Conservation (phyloP, 2,888 invertebrate species). For the Polymixis flavicincta region DNA sequence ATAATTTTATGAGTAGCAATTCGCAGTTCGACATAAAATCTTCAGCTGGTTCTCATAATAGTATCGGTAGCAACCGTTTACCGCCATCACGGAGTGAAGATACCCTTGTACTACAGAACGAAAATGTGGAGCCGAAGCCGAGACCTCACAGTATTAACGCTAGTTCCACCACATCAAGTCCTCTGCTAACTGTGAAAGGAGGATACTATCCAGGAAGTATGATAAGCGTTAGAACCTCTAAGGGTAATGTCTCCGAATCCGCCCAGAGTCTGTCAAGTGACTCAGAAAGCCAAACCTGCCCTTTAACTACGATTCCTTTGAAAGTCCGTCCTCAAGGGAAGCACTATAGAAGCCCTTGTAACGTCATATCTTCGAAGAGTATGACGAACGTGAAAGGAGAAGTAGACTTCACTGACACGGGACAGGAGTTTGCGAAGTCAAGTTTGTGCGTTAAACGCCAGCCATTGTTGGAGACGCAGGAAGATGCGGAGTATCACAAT, state of each 20-base stretch:
- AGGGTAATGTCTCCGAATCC: constrained; percentile 91
- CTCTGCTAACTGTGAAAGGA: constrained; percentile 91
- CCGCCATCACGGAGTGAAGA: constrained; percentile 96
- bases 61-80: constrained; percentile 88
- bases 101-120: constrained; percentile 90
- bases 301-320: constrained; percentile 88
- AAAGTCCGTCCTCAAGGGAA: constrained; percentile 89
- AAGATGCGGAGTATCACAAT: constrained; percentile 87
- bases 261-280: constrained; percentile 92
- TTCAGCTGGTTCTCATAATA: constrained; percentile 80
- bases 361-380: constrained; percentile 91
- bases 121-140: constrained; percentile 85
- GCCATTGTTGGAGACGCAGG: constrained; percentile 85
- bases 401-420: constrained; percentile 85
- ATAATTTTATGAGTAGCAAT: constrained; percentile 84
- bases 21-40: constrained; percentile 87
- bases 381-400: constrained; percentile 92
- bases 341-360: constrained; percentile 80
- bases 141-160: constrained; percentile 91
- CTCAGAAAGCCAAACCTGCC: constrained; percentile 91
- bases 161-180: constrained; percentile 93
- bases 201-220: constrained; percentile 92
- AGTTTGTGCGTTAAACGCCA: constrained; percentile 87
- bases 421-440: constrained; percentile 81
- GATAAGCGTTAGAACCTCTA: constrained; percentile 91